These are phyloP conservation scores for Cardiocondyla obscurior DNA, from an alignment of 1,140 invertebrate species.

Conservation along the genomic window DNA sequence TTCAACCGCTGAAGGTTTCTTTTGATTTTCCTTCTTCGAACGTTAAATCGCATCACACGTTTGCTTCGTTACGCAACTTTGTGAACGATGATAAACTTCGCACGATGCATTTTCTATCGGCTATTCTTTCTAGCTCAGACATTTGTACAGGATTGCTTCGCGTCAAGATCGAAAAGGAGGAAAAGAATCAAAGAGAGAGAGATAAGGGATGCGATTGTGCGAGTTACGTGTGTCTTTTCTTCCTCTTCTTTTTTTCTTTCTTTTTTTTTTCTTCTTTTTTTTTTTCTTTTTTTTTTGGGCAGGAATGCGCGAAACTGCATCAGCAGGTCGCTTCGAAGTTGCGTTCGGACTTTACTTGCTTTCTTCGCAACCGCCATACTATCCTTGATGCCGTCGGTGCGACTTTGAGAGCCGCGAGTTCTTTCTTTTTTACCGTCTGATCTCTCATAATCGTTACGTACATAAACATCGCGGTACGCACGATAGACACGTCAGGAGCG, in stretches of 20 bases:
- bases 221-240: background rate
- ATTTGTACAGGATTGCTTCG: background rate
- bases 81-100: background rate
- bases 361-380: slow-evolving; percentile 43
- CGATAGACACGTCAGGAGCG: background rate
- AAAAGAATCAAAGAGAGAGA: too few species aligned
- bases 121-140: background rate
- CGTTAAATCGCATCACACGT: background rate
- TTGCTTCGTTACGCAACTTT: background rate
- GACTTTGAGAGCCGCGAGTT: slow-evolving; percentile 20
- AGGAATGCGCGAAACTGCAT: background rate
- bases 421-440: slow-evolving; percentile 2
- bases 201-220: background rate
- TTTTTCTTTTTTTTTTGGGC: too few species aligned
- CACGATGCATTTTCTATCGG: background rate
- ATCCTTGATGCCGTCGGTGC: slow-evolving; percentile 11
- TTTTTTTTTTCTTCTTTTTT: too few species aligned
- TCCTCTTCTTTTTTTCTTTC: too few species aligned
- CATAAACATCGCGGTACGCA: slow-evolving; percentile 13
- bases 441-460: slow-evolving; percentile 38
- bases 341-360: slow-evolving; percentile 28
- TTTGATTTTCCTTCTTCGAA: background rate
- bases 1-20: background rate
- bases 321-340: background rate
- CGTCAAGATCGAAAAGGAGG: too few species aligned